Base-by-base conservation (phyloP, 2,113 vertebrate genomes). In the Ictidomys tridecemlineatus region DNA sequence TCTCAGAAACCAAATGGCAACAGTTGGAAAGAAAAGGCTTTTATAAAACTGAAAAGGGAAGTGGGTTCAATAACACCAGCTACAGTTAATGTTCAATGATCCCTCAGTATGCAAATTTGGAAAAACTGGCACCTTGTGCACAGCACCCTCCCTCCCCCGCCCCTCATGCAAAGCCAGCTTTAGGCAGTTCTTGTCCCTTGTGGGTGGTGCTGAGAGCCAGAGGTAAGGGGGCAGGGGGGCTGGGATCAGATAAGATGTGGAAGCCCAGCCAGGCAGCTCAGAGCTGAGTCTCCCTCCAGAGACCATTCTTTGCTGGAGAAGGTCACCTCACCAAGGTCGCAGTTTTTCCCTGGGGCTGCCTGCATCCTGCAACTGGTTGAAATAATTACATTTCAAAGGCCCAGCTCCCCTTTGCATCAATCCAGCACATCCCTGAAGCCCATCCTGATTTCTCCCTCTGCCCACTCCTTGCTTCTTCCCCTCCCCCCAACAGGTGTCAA, bases 1-100 rank as follows among this genome's bases (percentile, higher is more conserved):
- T 89, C 51, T 91, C 84, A 94, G 86, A 93, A 90, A 94, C 20
- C 45, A 96, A 95, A 95, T 63, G 73, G 94, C 88, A 89, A 56
- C 83, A 61, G 76, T 82, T 91, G 77, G 79, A 92, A 96, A 78
- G 32, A 88, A 94, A 84, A 76, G 22, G 58, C 32, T 93, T 94
- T 92, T 73, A 63, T 76, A 79, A 88, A 89, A 92, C 93, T 56
- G 89, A 67, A 73, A 76, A 89, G 79, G 93, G 74, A 93, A 56
- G 48, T n/a, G 63, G 56, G 85, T 91, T 85, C 82, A 79, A 2
- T 58, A 79, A 58, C 20, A 82, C 45, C 39, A 51, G 56, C 45
- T 34, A 80, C 24, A 16, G 73, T 42, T 85, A n/a, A 77, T 72
- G 95, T 80, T 88, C 84, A 61, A 7, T 63, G 79, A 89, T 70